Conservation (phyloP, 2,113 vertebrate genomes). For the Peromyscus maniculatus region DNA sequence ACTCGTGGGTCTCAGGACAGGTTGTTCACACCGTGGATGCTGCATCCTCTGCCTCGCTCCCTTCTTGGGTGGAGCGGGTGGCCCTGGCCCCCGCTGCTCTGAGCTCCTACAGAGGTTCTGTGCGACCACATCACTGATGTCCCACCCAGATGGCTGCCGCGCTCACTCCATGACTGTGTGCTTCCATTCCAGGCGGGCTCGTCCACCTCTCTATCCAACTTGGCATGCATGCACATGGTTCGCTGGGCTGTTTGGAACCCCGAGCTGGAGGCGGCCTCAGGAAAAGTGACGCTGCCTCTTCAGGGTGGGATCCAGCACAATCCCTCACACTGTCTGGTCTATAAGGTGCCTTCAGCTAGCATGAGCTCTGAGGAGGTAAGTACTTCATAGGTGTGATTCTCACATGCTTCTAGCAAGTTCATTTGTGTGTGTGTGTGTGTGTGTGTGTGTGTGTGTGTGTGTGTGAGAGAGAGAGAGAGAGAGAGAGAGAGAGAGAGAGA, state of each 20-base stretch:
- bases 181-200: slow-evolving; percentile 83
- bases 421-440: background rate
- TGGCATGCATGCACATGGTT: slow-evolving; percentile 90
- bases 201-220: slow-evolving; percentile 74
- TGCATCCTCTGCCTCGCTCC: background rate
- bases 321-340: slow-evolving; percentile 91
- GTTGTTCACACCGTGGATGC: fast-evolving
- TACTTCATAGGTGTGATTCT: fast-evolving
- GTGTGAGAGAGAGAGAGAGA: no score
- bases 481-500: no score
- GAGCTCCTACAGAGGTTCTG: fast-evolving
- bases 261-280: slow-evolving; percentile 1
- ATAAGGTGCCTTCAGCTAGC: slow-evolving; percentile 82
- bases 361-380: slow-evolving; percentile 86
- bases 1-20: background rate
- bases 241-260: slow-evolving; percentile 95
- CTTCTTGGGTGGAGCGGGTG: fast-evolving
- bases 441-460: background rate
- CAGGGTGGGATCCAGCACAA: slow-evolving; percentile 88
- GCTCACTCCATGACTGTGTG: fast-evolving
- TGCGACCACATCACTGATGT: fast-evolving
- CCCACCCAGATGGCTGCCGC: fast-evolving
- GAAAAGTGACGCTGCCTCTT: slow-evolving; percentile 88
- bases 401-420: background rate
- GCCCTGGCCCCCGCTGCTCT: fast-evolving